Evolutionary conservation across 2,113 vertebrate species (phyloP).

Genomic region (Tragelaphus strepsiceros): DNA sequence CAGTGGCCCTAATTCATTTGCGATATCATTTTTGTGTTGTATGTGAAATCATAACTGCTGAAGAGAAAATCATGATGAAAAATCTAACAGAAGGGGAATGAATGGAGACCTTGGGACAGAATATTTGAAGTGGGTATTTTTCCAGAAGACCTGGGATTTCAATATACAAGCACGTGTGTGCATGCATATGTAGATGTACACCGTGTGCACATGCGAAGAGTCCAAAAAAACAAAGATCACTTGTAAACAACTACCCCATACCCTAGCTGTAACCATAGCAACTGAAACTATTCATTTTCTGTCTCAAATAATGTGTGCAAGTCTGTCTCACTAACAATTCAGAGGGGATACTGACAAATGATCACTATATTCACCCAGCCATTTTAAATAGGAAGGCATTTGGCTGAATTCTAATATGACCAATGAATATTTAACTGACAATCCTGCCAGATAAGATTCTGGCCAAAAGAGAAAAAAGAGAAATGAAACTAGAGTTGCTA

Average conservation of each 20-base stretch:
- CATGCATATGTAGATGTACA: not conserved
- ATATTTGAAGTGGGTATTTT: not conserved
- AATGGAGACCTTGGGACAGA: not conserved
- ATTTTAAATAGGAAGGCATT: constrained; percentile 81
- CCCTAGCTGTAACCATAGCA: constrained; percentile 78
- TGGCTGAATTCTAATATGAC: constrained; percentile 81
- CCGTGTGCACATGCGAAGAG: not conserved
- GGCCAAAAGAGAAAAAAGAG: constrained; percentile 55
- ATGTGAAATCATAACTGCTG: not conserved
- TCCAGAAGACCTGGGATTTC: not conserved
- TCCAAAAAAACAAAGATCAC: constrained; percentile 71
- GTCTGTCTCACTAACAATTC: constrained; percentile 80
- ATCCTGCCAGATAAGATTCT: constrained; percentile 66
- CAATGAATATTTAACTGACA: constrained; percentile 76
- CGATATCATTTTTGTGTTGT: not conserved
- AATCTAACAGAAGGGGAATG: not conserved
- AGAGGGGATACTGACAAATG: constrained; percentile 81
- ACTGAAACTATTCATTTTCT: constrained; percentile 81
- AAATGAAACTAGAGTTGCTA: constrained; percentile 66
- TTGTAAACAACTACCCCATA: constrained; percentile 73
- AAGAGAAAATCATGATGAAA: constrained; percentile 3
- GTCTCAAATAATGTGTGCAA: constrained; percentile 76
- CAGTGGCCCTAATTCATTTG: not conserved
- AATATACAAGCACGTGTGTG: not conserved
- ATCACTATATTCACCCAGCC: constrained; percentile 78